Percentiles rank a stretch among this genome's conserved stretches.
Conservation (phyloP, 2,113 vertebrate species). For the Chlamydotis undulata region DNA sequence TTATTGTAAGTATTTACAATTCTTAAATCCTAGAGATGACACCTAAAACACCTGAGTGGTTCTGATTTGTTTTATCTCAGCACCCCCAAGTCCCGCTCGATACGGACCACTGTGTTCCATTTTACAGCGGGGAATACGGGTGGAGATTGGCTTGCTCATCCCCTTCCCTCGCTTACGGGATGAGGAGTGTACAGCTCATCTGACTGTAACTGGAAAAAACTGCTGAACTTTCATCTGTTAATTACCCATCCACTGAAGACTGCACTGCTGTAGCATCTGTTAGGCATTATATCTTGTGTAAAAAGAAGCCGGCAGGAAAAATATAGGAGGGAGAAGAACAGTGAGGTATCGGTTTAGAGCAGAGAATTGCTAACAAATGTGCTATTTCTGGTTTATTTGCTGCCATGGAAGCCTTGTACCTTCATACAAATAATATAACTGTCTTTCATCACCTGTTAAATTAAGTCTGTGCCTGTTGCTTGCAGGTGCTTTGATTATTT, state of each 20-base stretch:
- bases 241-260: conserved; percentile 6
- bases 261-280: conserved; percentile 42
- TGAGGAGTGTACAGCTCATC: background rate
- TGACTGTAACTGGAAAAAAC: conserved; percentile 19
- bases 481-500: conserved; percentile 43
- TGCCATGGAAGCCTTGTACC: background rate
- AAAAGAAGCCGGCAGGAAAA: conserved; percentile 34
- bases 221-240: conserved; percentile 45
- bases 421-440: background rate
- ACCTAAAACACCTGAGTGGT: background rate
- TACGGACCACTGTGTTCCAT: background rate
- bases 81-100: rapidly evolving
- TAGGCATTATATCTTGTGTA: conserved; percentile 26
- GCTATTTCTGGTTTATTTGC: conserved; percentile 33
- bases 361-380: conserved; percentile 47
- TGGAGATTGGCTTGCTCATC: background rate
- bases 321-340: background rate
- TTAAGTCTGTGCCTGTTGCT: conserved; percentile 7
- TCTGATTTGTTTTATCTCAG: background rate
- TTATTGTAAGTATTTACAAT: background rate
- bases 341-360: background rate
- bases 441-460: conserved; percentile 48
- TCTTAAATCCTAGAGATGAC: background rate
- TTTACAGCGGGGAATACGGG: background rate
- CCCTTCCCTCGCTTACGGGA: background rate